Evolutionary conservation across 2,113 vertebrate species (phyloP).

Genomic region (Pollachius pollachius): DNA sequence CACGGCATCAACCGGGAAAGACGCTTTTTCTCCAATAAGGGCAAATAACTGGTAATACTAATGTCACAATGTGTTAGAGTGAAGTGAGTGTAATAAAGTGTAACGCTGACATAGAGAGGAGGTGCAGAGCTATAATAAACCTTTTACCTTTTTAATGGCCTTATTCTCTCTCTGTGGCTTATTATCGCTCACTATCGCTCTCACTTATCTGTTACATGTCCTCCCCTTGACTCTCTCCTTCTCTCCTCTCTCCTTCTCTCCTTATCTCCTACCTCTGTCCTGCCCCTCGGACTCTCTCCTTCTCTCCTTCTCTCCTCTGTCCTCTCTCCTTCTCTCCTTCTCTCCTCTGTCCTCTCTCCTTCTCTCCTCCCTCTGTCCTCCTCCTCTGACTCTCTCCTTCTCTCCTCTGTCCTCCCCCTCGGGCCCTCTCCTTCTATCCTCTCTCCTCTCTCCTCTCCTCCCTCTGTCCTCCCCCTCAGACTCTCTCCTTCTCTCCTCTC

Average conservation of each 20-base stretch:
- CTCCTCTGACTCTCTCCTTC: neutral
- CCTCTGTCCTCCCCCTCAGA: too few species aligned
- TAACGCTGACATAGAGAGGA: constrained; percentile 43
- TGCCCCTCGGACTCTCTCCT: too few species aligned
- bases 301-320: neutral
- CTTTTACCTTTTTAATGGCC: constrained; percentile 44
- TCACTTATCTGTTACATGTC: neutral
- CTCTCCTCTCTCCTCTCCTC: too few species aligned
- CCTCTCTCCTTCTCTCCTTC: constrained; percentile 1
- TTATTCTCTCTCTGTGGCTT: constrained; percentile 45
- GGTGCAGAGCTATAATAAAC: constrained; percentile 55
- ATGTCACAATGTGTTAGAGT: constrained; percentile 5
- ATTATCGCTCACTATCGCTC: constrained; percentile 2
- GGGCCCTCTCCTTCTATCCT: too few species aligned
- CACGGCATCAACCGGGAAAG: neutral
- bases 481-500: neutral
- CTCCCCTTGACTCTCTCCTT: neutral
- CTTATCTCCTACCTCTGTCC: too few species aligned
- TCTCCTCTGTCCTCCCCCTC: neutral
- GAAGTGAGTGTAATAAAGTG: constrained; percentile 26
- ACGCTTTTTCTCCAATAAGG: neutral
- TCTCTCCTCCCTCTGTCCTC: neutral
- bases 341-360: neutral
- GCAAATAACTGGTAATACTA: constrained; percentile 16
- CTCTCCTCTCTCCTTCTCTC: neutral